Conservation (phyloP, 2,113 vertebrate genomes). For the Rhinopomastus cyanomelas region DNA sequence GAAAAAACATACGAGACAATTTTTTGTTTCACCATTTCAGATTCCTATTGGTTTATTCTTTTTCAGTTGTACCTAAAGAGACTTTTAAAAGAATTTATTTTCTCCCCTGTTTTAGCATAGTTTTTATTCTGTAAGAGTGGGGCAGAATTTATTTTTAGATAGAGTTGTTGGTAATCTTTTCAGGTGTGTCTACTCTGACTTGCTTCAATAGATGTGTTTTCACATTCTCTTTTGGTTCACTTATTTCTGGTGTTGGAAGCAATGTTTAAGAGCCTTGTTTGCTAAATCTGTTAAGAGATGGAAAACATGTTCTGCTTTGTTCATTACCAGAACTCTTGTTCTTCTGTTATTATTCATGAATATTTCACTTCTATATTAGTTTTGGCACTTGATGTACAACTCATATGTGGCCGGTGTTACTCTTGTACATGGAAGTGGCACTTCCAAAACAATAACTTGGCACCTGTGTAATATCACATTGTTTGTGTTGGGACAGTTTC, state of each 20-base stretch:
- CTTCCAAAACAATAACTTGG: constrained; percentile 21
- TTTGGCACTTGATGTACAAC: constrained; percentile 17
- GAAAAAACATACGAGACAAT: background rate
- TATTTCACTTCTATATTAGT: constrained; percentile 8
- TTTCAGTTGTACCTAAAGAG: background rate
- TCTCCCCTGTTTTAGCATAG: background rate
- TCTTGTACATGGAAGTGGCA: background rate
- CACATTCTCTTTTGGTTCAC: background rate
- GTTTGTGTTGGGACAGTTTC: constrained; percentile 32
- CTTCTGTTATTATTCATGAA: constrained; percentile 27
- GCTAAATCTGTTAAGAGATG: background rate
- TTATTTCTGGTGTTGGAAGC: background rate
- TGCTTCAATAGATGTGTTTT: background rate
- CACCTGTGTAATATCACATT: background rate
- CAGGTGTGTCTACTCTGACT: background rate
- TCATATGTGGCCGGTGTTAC: background rate
- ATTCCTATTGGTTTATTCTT: background rate
- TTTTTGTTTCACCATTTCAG: background rate
- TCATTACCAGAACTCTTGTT: background rate
- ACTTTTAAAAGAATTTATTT: background rate
- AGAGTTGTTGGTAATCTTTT: background rate
- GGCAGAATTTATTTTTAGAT: background rate
- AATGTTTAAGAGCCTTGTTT: background rate
- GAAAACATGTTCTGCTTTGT: background rate
- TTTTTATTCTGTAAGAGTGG: background rate